Base-by-base conservation (phyloP, 1,140 invertebrate species). In the Amyelois transitella region DNA sequence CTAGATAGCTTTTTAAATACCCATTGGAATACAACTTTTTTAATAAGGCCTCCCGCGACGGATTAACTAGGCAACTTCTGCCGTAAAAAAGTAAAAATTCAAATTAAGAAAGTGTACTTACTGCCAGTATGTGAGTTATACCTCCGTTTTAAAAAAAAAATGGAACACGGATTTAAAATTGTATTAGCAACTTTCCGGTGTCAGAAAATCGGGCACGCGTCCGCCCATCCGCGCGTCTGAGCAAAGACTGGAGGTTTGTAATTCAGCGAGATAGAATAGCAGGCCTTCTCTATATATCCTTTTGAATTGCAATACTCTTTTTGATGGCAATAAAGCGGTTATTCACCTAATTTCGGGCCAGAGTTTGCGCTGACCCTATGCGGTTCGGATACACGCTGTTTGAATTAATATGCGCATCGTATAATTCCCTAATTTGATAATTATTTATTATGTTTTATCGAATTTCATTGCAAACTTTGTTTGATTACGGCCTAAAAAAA, bases 21-120 rank as follows among this genome's bases (percentile, higher is more conserved):
- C 53, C 38, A 38, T 56, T 56, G 62, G 64, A 70, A 55, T 67
- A 67, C 25, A 71, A 74, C 62, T 74, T 74, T 74, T 74, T 74
- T 70, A 70, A 74, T 74, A 74, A 74, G 3, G 60, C 51, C 58
- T 43, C 53, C 57, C 55, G 43, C 58, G 28, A 25, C 28, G 62
- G 44, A 64, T 64, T 67, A 67, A 67, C 61, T 67, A 58, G 50
- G 47, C 6, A 72, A 72, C 53, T 72, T 72, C 48, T 24, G 12
- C 55, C 51, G 45, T 72, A 72, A 69, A 66, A 72, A 45, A 57
- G 45, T 48, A 51, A 38, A 49, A 60, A 65, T 48, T 56, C 47
- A 28, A 38, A 38, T 14, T 12, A 14, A 14, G 1, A 38, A 14
- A 6, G 25, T 32, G 2, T 21, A 48, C 45, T 21, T 48, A 48